These are phyloP conservation scores for Drosophila pullipes DNA, from an alignment of 2,888 invertebrate species.

Conservation along the genomic window DNA sequence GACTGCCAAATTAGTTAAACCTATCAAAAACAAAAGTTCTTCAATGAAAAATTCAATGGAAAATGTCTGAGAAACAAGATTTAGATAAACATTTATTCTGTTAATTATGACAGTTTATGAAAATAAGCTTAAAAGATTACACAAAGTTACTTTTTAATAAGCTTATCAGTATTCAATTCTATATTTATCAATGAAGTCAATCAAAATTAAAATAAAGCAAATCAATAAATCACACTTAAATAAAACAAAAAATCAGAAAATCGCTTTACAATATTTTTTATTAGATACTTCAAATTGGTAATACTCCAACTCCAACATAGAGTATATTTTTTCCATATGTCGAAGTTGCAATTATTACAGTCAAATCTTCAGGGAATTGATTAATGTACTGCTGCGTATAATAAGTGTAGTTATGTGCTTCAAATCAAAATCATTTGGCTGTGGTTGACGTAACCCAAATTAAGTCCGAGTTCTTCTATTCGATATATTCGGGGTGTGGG, in stretches of 20 bases:
- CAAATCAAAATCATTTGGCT: constrained; percentile 3
- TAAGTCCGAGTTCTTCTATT: background rate
- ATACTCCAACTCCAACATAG: background rate
- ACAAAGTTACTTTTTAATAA: background rate
- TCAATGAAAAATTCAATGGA: background rate
- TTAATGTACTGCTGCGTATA: background rate
- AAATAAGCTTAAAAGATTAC: background rate
- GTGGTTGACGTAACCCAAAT: constrained; percentile 33
- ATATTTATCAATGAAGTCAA: background rate
- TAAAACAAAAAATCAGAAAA: background rate
- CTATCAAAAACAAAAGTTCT: background rate
- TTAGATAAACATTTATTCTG: background rate
- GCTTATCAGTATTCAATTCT: background rate
- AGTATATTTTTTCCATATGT: background rate
- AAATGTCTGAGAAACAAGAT: background rate
- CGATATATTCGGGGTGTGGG: constrained; percentile 19
- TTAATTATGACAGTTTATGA: background rate
- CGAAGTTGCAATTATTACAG: background rate
- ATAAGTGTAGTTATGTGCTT: constrained; percentile 2
- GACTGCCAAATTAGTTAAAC: background rate
- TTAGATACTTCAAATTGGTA: background rate
- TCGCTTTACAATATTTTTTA: background rate
- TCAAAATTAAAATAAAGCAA: accelerated
- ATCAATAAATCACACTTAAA: background rate
- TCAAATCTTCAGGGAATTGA: background rate